These are phyloP conservation scores for Apomyelois bistriatella DNA, from an alignment of 2,888 invertebrate species.

Conservation along the genomic window DNA sequence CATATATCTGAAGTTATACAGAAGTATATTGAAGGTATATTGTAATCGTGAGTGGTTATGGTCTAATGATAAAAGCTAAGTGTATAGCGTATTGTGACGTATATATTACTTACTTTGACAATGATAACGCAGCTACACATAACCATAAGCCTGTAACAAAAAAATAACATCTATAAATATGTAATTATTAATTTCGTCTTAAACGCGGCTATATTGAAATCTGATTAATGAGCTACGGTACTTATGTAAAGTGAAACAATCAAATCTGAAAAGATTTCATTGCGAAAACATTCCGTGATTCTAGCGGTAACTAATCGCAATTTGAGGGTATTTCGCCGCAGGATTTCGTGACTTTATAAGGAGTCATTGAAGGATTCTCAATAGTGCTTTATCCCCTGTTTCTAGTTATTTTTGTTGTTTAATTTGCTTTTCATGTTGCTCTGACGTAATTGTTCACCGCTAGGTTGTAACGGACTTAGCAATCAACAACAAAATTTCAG, in stretches of 20 bases:
- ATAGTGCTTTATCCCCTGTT: neutral
- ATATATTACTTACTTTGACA: slow-evolving; percentile 39
- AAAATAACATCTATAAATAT: slow-evolving; percentile 1
- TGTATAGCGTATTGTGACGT: too few species aligned
- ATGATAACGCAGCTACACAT: slow-evolving; percentile 52
- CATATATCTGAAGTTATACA: too few species aligned
- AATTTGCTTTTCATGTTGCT: neutral
- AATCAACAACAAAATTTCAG: neutral
- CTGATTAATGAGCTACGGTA: too few species aligned
- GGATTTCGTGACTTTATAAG: slow-evolving; percentile 1
- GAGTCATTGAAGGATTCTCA: neutral
- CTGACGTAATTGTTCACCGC: neutral
- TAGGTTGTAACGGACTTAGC: neutral
- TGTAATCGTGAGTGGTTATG: too few species aligned
- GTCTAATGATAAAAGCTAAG: too few species aligned
- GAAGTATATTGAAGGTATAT: too few species aligned
- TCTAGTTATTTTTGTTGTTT: neutral
- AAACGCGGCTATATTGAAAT: too few species aligned
- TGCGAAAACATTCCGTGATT: neutral
- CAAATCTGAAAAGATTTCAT: neutral
- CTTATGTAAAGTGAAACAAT: neutral
- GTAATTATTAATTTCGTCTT: neutral
- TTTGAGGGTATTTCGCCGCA: slow-evolving; percentile 6
- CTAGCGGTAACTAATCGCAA: slow-evolving; percentile 5
- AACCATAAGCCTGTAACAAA: slow-evolving; percentile 60